Evolutionary conservation across 1,140 invertebrate species (phyloP), one percentile per base, ranked within the genome.

Genomic region (Drosophila pachea): DNA sequence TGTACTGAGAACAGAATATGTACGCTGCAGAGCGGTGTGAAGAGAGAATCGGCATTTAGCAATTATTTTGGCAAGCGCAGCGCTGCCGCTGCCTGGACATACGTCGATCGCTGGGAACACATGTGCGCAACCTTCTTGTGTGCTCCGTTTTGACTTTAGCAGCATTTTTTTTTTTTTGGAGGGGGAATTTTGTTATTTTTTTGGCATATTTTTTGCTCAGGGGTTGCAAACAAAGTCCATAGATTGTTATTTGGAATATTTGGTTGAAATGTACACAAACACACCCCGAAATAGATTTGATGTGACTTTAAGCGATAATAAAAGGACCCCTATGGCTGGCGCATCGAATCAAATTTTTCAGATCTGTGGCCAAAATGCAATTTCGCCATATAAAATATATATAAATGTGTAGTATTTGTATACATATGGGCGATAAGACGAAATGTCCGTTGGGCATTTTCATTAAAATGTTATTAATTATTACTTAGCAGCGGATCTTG

Each of bases 391-490:
- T 11, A 47, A 9, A 11, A 29, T 49, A n/a, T 9, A 56, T 49
- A n/a, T 52, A n/a, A n/a, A 67, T 58, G 12, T 48, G 16, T 36
- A 53, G 22, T 22, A 22, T 22, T 22, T 11, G 6, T 61, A 49
- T 49, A 50, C 35, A 31, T 32, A 49, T 40, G 32, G n/a, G 32
- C 40, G 75, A 78, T 83, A 78, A 75, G 38, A n/a, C 11, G 14
- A 52, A 68, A 50, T 60, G 75, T 69, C 67, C 68, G 75, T 60
- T 73, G 68, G 63, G 59, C 50, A 65, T 86, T 84, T 22, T 79
- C 73, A 84, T 84, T 86, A 84, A 79, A 79, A 74, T 66, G 55
- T 58, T 60, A 82, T 82, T 82, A 73, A 78, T 84, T 84, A 74
- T 76, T 73, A 68, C 76, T 76, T 79, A 79, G 47, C 52, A 53